A percentile compares a stretch with the other conserved stretches of the same genome.
phyloP scores from a whole-genome alignment of 2,797 vertebrate genomes.

The Mormyrops attenuatus region DNA sequence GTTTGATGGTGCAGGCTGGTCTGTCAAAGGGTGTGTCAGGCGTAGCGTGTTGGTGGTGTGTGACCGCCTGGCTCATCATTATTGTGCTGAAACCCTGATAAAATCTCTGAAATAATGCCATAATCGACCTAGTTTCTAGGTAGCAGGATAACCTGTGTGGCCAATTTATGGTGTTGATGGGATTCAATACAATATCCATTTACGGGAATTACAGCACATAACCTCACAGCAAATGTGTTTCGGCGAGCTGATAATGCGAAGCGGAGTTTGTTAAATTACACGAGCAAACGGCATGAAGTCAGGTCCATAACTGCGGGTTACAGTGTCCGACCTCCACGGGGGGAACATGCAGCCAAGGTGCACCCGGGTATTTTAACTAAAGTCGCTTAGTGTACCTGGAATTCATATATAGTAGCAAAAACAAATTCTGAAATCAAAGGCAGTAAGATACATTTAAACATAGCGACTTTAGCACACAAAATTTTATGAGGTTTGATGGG shows the following conservation, averaged over 20 bases:
- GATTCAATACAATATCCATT: conserved; percentile 11
- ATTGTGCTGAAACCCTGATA: neutral
- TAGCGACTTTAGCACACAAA: neutral
- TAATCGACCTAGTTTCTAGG: conserved; percentile 16
- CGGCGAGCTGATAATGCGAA: neutral
- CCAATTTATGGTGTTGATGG: conserved; percentile 21
- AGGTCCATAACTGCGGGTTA: neutral
- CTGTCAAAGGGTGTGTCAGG: neutral
- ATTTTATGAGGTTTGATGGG: neutral
- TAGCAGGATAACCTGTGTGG: conserved; percentile 19
- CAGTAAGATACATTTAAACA: neutral
- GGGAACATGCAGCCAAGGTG: too few species aligned
- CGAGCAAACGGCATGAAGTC: neutral
- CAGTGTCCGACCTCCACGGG: neutral
- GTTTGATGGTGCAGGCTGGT: neutral
- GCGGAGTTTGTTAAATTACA: neutral
- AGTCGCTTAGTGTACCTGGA: neutral
- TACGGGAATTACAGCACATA: neutral
- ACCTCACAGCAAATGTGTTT: conserved; percentile 5
- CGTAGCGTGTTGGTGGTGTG: neutral
- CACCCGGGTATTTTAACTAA: neutral
- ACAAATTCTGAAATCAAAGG: neutral
- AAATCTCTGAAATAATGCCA: conserved; percentile 20
- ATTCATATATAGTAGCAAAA: neutral
- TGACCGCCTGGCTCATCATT: neutral